These are phyloP conservation scores for Eufriesea mexicana DNA, from an alignment of 1,140 invertebrate genomes.

Conservation along the genomic window DNA sequence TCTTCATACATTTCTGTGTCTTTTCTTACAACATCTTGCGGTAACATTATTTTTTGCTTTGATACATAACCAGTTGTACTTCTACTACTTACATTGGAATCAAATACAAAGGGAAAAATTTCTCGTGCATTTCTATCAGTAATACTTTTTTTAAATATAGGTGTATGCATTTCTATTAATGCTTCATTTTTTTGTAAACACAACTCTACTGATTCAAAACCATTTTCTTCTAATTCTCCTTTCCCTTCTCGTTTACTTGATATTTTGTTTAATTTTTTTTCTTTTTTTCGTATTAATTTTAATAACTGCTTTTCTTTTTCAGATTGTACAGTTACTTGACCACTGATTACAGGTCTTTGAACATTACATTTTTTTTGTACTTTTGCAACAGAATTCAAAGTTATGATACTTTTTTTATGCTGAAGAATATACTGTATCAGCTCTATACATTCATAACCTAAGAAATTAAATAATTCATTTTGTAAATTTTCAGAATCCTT, in stretches of 20 bases:
- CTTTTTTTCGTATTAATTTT: conserved; percentile 94
- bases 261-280: conserved; percentile 89
- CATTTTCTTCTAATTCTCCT: conserved; percentile 83
- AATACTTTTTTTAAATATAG: conserved; percentile 76
- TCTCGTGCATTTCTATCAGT: conserved; percentile 79
- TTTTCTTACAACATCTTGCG: conserved; percentile 88
- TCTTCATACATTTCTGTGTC: conserved; percentile 91
- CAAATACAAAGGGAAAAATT: conserved; percentile 93
- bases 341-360: conserved; percentile 80
- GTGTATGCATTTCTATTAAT: conserved; percentile 76
- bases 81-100: conserved; percentile 87
- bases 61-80: conserved; percentile 89
- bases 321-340: conserved; percentile 92
- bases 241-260: conserved; percentile 82
- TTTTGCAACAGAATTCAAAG: conserved; percentile 69
- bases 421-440: conserved; percentile 90
- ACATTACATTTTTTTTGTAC: conserved; percentile 72
- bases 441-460: conserved; percentile 94
- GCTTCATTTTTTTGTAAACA: conserved; percentile 81
- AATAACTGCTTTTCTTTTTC: conserved; percentile 91
- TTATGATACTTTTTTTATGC: conserved; percentile 85
- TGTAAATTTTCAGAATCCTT: conserved; percentile 88
- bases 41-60: conserved; percentile 90
- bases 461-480: conserved; percentile 93
- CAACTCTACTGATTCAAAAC: conserved; percentile 79